A percentile compares a stretch with the other conserved stretches of the same genome.
These are phyloP conservation scores for Limnothrissa miodon DNA, from an alignment of 2,113 vertebrate genomes.

Conservation along the genomic window DNA sequence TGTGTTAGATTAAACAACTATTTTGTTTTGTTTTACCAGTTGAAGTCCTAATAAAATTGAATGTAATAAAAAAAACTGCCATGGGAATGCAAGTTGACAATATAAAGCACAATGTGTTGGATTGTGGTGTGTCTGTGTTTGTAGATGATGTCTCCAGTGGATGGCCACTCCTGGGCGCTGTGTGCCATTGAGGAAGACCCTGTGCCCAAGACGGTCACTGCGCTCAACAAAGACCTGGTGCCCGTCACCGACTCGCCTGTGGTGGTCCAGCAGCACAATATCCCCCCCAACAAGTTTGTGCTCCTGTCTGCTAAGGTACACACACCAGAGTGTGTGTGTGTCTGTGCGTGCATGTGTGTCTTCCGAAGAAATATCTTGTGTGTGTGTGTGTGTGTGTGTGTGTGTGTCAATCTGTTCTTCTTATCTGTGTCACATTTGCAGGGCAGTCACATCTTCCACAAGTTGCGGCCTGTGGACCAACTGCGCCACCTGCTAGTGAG, in stretches of 20 bases:
- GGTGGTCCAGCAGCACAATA: constrained; percentile 90
- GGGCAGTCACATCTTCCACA: constrained; percentile 97
- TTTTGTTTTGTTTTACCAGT: no score
- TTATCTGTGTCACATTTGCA: constrained; percentile 45
- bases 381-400: background rate
- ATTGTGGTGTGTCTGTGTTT: background rate
- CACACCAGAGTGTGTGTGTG: background rate
- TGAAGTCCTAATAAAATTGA: no score
- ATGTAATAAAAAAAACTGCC: no score
- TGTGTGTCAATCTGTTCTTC: background rate
- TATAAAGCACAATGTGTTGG: no score
- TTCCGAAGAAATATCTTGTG: no score
- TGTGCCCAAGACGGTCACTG: constrained; percentile 79
- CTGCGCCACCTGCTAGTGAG: constrained; percentile 90
- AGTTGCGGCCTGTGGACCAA: constrained; percentile 93
- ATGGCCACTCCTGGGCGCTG: constrained; percentile 95
- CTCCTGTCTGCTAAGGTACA: constrained; percentile 93
- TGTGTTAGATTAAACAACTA: no score
- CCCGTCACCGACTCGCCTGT: constrained; percentile 90
- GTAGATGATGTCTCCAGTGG: constrained; percentile 87
- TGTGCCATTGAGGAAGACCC: constrained; percentile 82
- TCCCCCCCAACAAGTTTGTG: constrained; percentile 89
- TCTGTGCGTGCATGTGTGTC: background rate
- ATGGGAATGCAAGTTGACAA: no score
- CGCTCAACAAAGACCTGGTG: constrained; percentile 86